phyloP scores from a whole-genome alignment of 1,140 invertebrate genomes.

The Plutomurus gul region DNA sequence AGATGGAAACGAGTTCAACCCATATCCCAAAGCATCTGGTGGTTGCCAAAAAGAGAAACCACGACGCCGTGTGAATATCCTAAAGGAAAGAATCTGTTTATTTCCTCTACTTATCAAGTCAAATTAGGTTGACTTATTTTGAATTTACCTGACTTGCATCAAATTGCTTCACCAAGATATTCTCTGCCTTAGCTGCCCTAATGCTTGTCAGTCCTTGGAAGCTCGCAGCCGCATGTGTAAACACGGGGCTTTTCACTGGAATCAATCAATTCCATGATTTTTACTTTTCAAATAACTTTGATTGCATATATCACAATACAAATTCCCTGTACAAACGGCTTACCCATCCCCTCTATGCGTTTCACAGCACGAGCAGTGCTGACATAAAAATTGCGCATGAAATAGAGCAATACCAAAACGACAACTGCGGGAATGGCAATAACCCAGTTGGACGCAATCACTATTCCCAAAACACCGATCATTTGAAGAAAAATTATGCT shows the following conservation, averaged over 20 bases:
- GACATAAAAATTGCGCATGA: slow-evolving; percentile 65
- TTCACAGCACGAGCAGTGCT: slow-evolving; percentile 66
- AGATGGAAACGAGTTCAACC: slow-evolving; percentile 26
- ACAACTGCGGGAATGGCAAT: slow-evolving; percentile 64
- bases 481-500: background rate
- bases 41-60: slow-evolving; percentile 67
- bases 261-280: too few relatives aligned
- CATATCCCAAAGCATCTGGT: slow-evolving; percentile 56
- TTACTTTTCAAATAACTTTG: too few relatives aligned
- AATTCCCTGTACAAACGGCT: background rate
- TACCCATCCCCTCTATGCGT: slow-evolving; percentile 60
- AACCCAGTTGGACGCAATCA: slow-evolving; percentile 56
- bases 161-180: slow-evolving; percentile 77
- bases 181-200: slow-evolving; percentile 75
- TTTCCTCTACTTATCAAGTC: background rate
- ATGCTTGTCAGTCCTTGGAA: slow-evolving; percentile 88
- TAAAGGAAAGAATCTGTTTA: background rate
- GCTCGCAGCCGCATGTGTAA: slow-evolving; percentile 84
- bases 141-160: slow-evolving; percentile 65
- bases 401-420: slow-evolving; percentile 62
- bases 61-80: slow-evolving; percentile 67
- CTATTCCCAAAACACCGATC: slow-evolving; percentile 33
- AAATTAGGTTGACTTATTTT: background rate
- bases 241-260: slow-evolving; percentile 75
- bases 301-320: too few relatives aligned